Base-by-base conservation (phyloP, 2,797 vertebrate genomes). In the Chelon auratus region DNA sequence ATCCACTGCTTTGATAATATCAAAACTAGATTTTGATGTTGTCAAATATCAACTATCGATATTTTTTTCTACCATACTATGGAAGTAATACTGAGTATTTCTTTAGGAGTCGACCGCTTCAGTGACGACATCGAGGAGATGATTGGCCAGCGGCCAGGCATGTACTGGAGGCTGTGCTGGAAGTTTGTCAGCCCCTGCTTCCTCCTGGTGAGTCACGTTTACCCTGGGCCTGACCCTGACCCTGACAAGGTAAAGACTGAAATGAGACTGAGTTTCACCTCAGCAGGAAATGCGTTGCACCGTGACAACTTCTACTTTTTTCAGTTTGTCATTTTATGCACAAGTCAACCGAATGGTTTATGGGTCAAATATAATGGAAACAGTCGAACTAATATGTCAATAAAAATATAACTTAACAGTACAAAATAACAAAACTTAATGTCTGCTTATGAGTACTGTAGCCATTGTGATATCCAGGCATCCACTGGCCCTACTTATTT, bases 121-220 rank as follows among this genome's bases (percentile, higher is more conserved):
- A 97, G 96, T 26, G 95, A 97, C 14, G 96, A 97, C 80, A 97
- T 97, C 62, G 87, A 95, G 77, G 95, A 97, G 87, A 97, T 97
- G 96, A 97, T 96, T 20, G 96, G 96, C 26, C 94, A 94, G 72
- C 92, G 95, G 61, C 96, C 96, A 17, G 95, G 95, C 51, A 82
- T 90, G 40, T 97, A 97, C 89, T 97, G 96, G 96, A 93, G 96
- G 62, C 87, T 97, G 62, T 97, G 96, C 90, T 97, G 96, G 96
- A 97, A 97, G 91, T 96, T 96, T 84, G 95, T 97, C 81, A 97
- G 96, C 62, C 96, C 96, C 53, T 97, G 96, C 85, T 97, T 97
- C 77, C 95, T 97, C 20, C 84, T 97, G 95, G 96, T 97, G 89
- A 92, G 93, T 65, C 1, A 7, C 6, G 45, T 3, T 10, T 54